Evolutionary conservation across 1,140 invertebrate species (phyloP), one percentile per base, ranked within the genome.

Genomic region (Leptinotarsa defecta): DNA sequence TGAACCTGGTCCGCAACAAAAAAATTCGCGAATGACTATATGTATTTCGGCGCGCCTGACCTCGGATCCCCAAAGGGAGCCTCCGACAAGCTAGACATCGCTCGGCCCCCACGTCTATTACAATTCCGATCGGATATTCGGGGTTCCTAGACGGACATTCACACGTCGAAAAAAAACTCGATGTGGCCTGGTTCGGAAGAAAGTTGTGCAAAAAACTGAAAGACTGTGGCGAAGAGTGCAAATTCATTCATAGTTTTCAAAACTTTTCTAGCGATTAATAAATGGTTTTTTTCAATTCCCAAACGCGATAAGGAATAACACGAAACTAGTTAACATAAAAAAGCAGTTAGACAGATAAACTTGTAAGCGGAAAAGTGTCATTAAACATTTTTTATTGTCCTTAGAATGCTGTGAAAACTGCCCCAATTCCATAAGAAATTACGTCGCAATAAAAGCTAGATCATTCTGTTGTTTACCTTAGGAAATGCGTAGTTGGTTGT

Each of bases 11-110:
- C 13, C 63, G 70, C 77, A 73, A 78, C 48, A 77, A 80, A 81
- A 57, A 81, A 82, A 78, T 76, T 81, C 76, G 76, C 81, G 75
- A 81, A 82, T 80, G 77, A 78, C 78, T 80, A 73, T 80, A 79
- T 80, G 76, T 78, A 82, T 77, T 82, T 82, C 76, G 78, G 80
- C 76, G 78, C 78, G 77, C 76, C 81, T 57, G 52, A 57, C 52
- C 52, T 57, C 52, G 52, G 52, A 57, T 17, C 80, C 80, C 81
- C 80, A 75, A 78, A 81, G 72, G 77, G 80, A 77, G 80, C 80
- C 80, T 73, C 80, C n/a, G 74, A 78, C 74, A 71, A 43, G 76
- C 80, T 74, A 82, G 81, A 82, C 79, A 74, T 52, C 63, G 52
- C 52, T 57, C 52, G 52, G 52, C 80, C 81, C 81, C 79, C 77